phyloP scores from a whole-genome alignment of 2,797 vertebrate species.

The Anableps anableps region DNA sequence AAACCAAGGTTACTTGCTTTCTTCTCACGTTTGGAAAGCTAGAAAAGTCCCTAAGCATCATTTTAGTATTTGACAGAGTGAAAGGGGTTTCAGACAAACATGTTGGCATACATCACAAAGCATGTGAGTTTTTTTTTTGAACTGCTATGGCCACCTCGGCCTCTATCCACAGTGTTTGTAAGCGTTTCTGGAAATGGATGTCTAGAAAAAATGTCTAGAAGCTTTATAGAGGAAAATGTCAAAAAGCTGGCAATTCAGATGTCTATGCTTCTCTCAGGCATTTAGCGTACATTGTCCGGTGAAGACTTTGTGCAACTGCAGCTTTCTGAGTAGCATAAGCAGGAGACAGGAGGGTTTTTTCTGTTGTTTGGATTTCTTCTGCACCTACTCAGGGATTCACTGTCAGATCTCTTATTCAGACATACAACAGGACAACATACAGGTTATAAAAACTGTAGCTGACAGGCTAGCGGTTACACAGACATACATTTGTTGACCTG shows the following conservation, averaged over 20 bases:
- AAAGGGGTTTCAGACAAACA: not conserved
- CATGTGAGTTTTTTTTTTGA: slow-evolving; percentile 7
- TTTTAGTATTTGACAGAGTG: not conserved
- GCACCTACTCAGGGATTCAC: slow-evolving; percentile 13
- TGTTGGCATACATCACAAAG: not conserved
- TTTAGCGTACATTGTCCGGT: slow-evolving; percentile 46
- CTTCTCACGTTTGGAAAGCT: not conserved
- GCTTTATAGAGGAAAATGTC: too few species aligned
- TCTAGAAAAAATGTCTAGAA: too few species aligned
- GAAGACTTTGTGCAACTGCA: slow-evolving; percentile 53
- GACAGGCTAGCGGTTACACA: slow-evolving; percentile 9
- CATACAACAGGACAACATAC: slow-evolving; percentile 21
- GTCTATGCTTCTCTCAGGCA: slow-evolving; percentile 79
- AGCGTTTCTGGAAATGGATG: slow-evolving; percentile 3
- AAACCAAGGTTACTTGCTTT: not conserved
- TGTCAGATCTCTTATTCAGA: slow-evolving; percentile 4
- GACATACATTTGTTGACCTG: not conserved
- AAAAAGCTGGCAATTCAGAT: slow-evolving; percentile 70
- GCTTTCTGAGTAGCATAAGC: slow-evolving; percentile 18
- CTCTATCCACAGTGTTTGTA: not conserved
- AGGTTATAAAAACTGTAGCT: slow-evolving; percentile 44
- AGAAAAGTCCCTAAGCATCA: not conserved
- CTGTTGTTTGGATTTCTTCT: slow-evolving; percentile 27
- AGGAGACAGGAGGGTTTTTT: slow-evolving; percentile 10
- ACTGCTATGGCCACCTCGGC: not conserved